These are phyloP conservation scores for Lutraria rhynchaena DNA, from an alignment of 1,140 invertebrate species.

Conservation along the genomic window DNA sequence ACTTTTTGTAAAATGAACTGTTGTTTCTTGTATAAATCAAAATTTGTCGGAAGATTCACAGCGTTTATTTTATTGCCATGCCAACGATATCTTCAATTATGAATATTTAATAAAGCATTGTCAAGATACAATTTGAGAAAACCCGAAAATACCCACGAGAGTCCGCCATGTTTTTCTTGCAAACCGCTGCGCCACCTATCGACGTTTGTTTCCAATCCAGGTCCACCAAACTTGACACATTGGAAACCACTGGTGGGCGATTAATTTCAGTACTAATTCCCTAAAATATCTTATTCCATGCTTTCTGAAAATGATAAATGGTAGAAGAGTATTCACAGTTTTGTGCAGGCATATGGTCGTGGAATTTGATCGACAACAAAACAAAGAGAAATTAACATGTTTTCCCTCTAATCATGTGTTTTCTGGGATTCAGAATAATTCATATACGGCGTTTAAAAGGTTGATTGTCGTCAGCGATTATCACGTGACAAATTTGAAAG, in stretches of 20 bases:
- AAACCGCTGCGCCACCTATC: constrained; percentile 49
- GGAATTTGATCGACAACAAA: constrained; percentile 41
- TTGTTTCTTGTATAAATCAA: constrained; percentile 43
- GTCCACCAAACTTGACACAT: constrained; percentile 54
- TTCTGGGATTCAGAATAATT: constrained; percentile 37
- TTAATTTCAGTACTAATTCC: constrained; percentile 54
- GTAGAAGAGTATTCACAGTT: constrained; percentile 1
- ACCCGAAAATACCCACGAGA: constrained; percentile 53
- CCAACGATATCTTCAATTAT: constrained; percentile 53
- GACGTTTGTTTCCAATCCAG: constrained; percentile 39
- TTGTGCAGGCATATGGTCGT: constrained; percentile 52
- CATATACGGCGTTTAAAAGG: constrained; percentile 52
- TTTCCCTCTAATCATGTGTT: constrained; percentile 37
- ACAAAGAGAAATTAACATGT: constrained; percentile 54
- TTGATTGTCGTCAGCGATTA: constrained; percentile 36
- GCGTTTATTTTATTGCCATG: constrained; percentile 40
- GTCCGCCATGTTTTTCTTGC: constrained; percentile 52
- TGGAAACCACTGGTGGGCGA: constrained; percentile 51
- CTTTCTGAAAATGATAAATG: constrained; percentile 49
- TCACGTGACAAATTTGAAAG: constrained; percentile 47
- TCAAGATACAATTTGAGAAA: constrained; percentile 60
- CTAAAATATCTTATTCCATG: constrained; percentile 52
- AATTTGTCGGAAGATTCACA: constrained; percentile 18
- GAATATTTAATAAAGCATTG: constrained; percentile 60
- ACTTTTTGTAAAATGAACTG: neutral